Evolutionary conservation across 2,888 invertebrate genomes (phyloP).

Genomic region (Nephrotoma guestfalica): DNA sequence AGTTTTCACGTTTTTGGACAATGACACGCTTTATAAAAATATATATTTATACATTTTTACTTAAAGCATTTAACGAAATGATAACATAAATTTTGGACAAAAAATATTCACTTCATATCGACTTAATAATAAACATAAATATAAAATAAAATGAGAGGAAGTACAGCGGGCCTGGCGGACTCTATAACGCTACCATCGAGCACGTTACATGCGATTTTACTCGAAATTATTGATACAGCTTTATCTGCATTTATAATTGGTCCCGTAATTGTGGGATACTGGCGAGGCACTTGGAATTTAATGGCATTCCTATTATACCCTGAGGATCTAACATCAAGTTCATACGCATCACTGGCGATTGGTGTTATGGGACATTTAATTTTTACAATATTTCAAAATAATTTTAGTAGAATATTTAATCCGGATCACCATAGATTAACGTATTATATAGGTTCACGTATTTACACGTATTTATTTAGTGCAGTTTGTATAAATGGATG

Average conservation of each 20-base stretch:
- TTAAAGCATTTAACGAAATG: background rate
- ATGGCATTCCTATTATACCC: slow-evolving; percentile 60
- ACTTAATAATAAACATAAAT: background rate
- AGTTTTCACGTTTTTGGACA: background rate
- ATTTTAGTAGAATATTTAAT: slow-evolving; percentile 41
- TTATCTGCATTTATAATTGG: slow-evolving; percentile 60
- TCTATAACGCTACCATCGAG: slow-evolving; percentile 2
- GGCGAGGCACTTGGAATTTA: slow-evolving; percentile 75
- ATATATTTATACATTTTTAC: background rate
- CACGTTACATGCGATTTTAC: slow-evolving; percentile 33
- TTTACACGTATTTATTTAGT: slow-evolving; percentile 62
- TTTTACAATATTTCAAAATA: slow-evolving; percentile 52
- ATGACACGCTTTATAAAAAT: background rate
- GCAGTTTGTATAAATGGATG: slow-evolving; percentile 76
- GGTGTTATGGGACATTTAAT: slow-evolving; percentile 55
- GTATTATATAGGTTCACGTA: slow-evolving; percentile 53
- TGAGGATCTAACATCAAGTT: slow-evolving; percentile 41
- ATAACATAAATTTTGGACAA: background rate
- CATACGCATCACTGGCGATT: slow-evolving; percentile 49
- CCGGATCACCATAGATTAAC: slow-evolving; percentile 53
- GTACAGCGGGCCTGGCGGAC: slow-evolving; percentile 13
- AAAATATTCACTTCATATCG: background rate
- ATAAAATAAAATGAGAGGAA: slow-evolving; percentile 14
- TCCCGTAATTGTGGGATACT: slow-evolving; percentile 70
- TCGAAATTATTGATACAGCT: slow-evolving; percentile 53